Evolutionary conservation across 2,113 vertebrate species (phyloP), one percentile per base, ranked within the genome.

Genomic region (Dipodomys spectabilis): DNA sequence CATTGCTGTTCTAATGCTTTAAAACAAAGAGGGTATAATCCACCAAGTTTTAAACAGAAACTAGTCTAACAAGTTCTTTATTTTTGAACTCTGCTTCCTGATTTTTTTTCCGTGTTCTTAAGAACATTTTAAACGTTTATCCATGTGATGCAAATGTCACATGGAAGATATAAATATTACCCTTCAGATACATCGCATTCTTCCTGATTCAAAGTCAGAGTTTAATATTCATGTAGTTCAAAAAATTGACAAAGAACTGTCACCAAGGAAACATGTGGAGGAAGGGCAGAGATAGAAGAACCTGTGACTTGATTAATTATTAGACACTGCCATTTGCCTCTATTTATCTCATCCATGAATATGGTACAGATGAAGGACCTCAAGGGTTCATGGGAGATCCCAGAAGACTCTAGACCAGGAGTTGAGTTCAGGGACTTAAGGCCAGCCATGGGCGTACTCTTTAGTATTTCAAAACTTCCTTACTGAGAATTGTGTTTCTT

Each of bases 1-100:
- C 83, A 30, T 69, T 69, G 78, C 90, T 97, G 72, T 94, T 92
- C 74, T 94, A 86, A 95, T 92, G 89, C 80, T 91, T 96, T 97
- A 97, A 98, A 97, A 98, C 96, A 98, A 97, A 97, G 96, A 95
- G 82, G 89, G 23, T 85, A 65, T 95, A 98, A 97, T 96, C 96
- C 94, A 96, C 95, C 2, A 49, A 86, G 93, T 97, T 96, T 97
- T 95, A 96, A 97, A 97, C 88, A 97, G 95, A 97, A 97, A 97
- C 96, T 93, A 96, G 97, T 97, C 95, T 57, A 95, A 94, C 75
- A 0, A 97, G 97, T 97, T 97, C 96, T 98, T 98, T 96, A 83
- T 78, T 97, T 97, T 95, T 97, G 93, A 97, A 97, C 95, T 97
- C 96, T 57, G 82, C 95, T 98, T 98, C 98, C 96, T 97, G 96